Evolutionary conservation across 2,797 vertebrate genomes (phyloP).

Genomic region (Xiphorhynchus erythropygius): DNA sequence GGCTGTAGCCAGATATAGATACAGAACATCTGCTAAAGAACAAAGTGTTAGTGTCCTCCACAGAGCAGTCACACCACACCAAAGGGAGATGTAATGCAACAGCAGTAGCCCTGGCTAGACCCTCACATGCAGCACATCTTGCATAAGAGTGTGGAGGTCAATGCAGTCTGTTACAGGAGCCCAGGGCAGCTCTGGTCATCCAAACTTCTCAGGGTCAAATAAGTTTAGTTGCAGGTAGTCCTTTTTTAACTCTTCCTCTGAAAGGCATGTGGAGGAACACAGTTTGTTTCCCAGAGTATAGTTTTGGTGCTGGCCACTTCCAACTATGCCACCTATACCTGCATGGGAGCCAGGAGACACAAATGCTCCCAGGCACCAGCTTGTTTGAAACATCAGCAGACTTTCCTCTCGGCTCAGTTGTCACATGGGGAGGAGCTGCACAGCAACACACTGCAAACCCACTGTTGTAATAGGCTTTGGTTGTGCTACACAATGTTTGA

Average conservation of each 20-base stretch:
- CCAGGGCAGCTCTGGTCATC: background rate
- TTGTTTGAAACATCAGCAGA: background rate
- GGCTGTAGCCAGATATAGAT: slow-evolving; percentile 36
- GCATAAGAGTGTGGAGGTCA: background rate
- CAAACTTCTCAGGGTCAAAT: background rate
- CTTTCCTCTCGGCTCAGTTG: background rate
- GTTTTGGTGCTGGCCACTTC: background rate
- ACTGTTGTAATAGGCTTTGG: background rate
- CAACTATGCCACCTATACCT: background rate
- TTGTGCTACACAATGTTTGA: background rate
- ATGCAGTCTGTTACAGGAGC: background rate
- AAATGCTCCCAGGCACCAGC: background rate
- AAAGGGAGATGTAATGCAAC: background rate
- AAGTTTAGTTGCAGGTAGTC: background rate
- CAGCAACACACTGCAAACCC: background rate
- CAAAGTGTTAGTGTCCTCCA: slow-evolving; percentile 1
- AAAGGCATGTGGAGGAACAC: background rate
- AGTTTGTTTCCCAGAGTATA: background rate
- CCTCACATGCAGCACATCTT: background rate
- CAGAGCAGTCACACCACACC: background rate
- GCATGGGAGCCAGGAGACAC: background rate
- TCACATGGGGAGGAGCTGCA: background rate
- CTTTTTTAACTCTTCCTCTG: background rate
- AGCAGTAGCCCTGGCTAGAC: background rate
- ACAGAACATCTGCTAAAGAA: slow-evolving; percentile 55